Evolutionary conservation across 2,113 vertebrate species (phyloP).

Genomic region (Cyanoramphus novaezelandiae): DNA sequence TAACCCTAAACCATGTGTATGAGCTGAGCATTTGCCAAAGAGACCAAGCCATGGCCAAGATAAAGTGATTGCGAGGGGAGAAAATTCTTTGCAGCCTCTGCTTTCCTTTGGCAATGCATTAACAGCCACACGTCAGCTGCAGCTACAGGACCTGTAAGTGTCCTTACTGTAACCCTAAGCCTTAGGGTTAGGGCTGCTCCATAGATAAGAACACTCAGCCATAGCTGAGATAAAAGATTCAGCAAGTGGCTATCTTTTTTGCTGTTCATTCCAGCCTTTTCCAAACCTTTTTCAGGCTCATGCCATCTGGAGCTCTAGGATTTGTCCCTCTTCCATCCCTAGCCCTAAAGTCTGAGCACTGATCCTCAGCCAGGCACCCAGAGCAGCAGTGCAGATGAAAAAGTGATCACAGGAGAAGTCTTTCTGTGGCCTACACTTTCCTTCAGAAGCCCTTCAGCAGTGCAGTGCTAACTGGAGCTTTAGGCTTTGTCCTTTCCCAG

Average conservation of each 20-base stretch:
- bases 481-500: neutral
- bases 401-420: neutral
- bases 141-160: neutral
- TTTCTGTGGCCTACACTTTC: neutral
- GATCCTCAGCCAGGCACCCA: neutral
- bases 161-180: neutral
- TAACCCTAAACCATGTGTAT: neutral
- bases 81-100: neutral
- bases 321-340: neutral
- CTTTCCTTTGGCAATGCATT: neutral
- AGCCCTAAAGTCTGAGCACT: neutral
- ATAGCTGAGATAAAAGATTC: neutral
- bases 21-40: neutral
- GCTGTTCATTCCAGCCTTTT: neutral
- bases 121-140: neutral
- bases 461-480: neutral
- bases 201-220: neutral
- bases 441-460: neutral
- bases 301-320: neutral
- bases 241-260: neutral
- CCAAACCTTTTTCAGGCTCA: neutral
- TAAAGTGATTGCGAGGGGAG: neutral
- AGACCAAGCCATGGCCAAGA: neutral
- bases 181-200: neutral
- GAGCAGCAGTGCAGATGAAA: neutral